Base-by-base conservation (phyloP, 2,797 vertebrate genomes). In the Xiphorhynchus erythropygius region DNA sequence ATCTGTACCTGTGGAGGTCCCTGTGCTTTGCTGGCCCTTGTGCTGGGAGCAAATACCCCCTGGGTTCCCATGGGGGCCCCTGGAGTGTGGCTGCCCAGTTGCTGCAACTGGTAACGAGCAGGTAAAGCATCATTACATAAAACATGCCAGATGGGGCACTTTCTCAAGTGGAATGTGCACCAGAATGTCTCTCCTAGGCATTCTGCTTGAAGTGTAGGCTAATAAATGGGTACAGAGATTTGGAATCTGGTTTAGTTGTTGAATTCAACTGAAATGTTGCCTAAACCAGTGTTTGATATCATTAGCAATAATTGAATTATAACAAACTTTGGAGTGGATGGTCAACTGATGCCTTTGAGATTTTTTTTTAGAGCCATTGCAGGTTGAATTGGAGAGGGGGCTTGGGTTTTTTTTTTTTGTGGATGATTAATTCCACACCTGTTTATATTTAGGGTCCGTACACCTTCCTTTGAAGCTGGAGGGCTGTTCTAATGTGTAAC, bases 11-110 rank as follows among this genome's bases (percentile, higher is more conserved):
- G 0, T 14, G 41, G 41, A 55, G 67, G 24, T 70, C 57, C 57
- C 64, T 30, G 8, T 2, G 0, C 16, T 27, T 21, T 49, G 28
- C 35, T 52, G 35, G 10, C 16, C 33, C 46, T 6, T 7, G 1
- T 30, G 35, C 42, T 49, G 24, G 47, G 24, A 49, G 24, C 47
- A 49, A 25, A 49, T 49, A 71, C 50, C 50, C n/a, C n/a, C 1
- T 1, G 1, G 22, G n/a, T 44, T 73, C 42, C 15, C 13, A 5
- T 1, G 24, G 44, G 27, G 33, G 18, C 44, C 13, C 41, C 37
- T 39, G 37, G 32, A 27, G 18, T 39, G 42, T 50, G 44, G 9
- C 13, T 24, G 19, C 28, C 23, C 52, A 25, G 0, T 7, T 47
- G 3, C 18, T 46, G 44, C 18, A 30, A 5, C 23, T 47, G 39